phyloP scores from a whole-genome alignment of 2,888 invertebrate genomes.

The Pseudeuparius sepicola region DNA sequence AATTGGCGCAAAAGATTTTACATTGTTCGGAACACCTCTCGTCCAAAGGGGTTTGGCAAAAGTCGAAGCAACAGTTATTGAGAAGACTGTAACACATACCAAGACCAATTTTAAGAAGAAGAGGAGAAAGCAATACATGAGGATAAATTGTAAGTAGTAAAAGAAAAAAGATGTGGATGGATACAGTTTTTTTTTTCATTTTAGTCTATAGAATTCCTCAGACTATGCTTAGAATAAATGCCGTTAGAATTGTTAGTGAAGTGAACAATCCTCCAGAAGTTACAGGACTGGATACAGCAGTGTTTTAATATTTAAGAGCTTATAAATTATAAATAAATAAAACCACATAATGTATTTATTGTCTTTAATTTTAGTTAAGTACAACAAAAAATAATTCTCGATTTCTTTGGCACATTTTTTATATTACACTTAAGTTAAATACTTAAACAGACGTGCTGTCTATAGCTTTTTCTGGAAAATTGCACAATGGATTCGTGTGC shows the following conservation, averaged over 20 bases:
- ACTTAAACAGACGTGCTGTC: no score
- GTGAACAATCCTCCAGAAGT: slow-evolving; percentile 36
- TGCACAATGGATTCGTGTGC: no score
- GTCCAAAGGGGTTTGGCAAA: slow-evolving; percentile 62
- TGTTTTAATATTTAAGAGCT: slow-evolving; percentile 23
- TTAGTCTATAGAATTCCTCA: slow-evolving; percentile 53
- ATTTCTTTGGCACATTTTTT: no score
- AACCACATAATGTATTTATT: no score
- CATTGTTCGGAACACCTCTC: slow-evolving; percentile 69
- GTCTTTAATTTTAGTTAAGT: slow-evolving; percentile 9
- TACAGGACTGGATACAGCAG: slow-evolving; percentile 28
- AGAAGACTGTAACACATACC: slow-evolving; percentile 73
- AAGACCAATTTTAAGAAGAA: slow-evolving; percentile 68
- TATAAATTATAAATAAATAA: slow-evolving; percentile 6
- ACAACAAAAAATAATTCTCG: slow-evolving; percentile 4
- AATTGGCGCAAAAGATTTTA: slow-evolving; percentile 70
- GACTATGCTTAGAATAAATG: slow-evolving; percentile 68
- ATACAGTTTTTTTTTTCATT: slow-evolving; percentile 24
- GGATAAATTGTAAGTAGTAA: slow-evolving; percentile 54
- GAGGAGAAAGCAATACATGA: slow-evolving; percentile 65
- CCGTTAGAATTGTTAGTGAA: slow-evolving; percentile 47
- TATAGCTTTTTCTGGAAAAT: no score
- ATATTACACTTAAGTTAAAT: no score
- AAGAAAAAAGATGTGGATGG: neutral
- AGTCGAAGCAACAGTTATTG: slow-evolving; percentile 72